A percentile compares a stretch with the other conserved stretches of the same genome.
Evolutionary conservation across 2,113 vertebrate genomes (phyloP).

Genomic region (Nothoprocta perdicaria): DNA sequence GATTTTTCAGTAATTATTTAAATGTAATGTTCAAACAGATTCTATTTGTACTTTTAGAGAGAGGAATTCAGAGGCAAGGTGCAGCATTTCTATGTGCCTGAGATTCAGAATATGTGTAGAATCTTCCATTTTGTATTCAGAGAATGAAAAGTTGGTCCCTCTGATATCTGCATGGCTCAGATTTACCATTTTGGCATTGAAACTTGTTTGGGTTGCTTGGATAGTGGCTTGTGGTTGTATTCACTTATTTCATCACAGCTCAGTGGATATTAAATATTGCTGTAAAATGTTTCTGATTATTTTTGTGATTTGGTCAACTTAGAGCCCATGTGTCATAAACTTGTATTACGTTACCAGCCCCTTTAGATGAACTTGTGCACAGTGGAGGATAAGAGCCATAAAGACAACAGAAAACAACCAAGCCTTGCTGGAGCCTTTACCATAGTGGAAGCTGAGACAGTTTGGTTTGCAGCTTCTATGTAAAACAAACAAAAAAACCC

Average conservation of each 20-base stretch:
- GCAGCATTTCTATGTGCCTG: not conserved
- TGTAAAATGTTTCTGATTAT: slow-evolving; percentile 18
- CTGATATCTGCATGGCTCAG: slow-evolving; percentile 17
- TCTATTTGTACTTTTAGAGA: not conserved
- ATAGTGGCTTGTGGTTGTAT: slow-evolving; percentile 28
- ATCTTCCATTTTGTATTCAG: not conserved
- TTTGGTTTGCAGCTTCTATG: not conserved
- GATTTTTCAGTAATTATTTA: not conserved
- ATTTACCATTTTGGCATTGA: slow-evolving; percentile 41
- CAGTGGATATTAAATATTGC: slow-evolving; percentile 14
- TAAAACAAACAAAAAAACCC: not conserved
- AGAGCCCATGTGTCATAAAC: not conserved
- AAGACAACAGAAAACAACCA: not conserved
- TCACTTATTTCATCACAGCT: not conserved
- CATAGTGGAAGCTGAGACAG: not conserved
- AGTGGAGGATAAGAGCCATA: not conserved
- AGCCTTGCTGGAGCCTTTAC: not conserved
- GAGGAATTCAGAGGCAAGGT: not conserved
- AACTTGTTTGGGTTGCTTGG: slow-evolving; percentile 22
- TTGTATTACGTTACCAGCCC: not conserved
- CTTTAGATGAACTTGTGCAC: not conserved
- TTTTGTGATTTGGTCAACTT: slow-evolving; percentile 5
- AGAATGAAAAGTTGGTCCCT: not conserved
- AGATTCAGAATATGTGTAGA: not conserved
- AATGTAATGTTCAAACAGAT: not conserved